A percentile compares a stretch with the other conserved stretches of the same genome.
phyloP scores from a whole-genome alignment of 2,113 vertebrate genomes.

The Pituophis catenifer region DNA sequence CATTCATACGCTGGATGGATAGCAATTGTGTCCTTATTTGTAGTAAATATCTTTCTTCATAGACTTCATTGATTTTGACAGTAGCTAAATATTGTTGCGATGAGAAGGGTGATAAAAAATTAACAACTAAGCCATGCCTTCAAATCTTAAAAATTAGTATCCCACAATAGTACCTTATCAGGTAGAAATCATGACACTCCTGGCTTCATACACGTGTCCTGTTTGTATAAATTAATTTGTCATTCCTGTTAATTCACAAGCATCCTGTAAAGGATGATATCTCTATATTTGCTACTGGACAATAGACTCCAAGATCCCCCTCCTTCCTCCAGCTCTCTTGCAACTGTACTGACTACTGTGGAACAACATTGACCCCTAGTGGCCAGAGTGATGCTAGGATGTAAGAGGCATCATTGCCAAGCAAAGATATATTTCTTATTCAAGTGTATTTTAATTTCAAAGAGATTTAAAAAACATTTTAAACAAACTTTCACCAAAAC shows the following conservation, averaged over 20 bases:
- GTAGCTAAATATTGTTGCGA: neutral
- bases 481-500: neutral
- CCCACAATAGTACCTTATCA: neutral
- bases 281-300: fast-evolving
- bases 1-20: neutral
- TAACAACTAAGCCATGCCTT: neutral
- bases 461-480: neutral
- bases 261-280: neutral
- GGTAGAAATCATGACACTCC: neutral
- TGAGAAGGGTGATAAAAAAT: neutral
- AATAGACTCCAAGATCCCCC: fast-evolving
- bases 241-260: neutral
- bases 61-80: neutral
- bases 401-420: fast-evolving
- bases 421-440: fast-evolving
- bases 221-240: neutral
- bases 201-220: neutral
- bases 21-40: neutral
- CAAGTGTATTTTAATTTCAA: neutral
- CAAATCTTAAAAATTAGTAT: slow-evolving; percentile 8
- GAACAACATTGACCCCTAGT: slow-evolving; percentile 69
- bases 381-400: slow-evolving; percentile 8
- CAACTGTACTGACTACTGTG: neutral
- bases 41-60: neutral
- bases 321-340: neutral